Evolutionary conservation across 2,113 vertebrate genomes (phyloP).

Genomic region (Glaucomys volans): DNA sequence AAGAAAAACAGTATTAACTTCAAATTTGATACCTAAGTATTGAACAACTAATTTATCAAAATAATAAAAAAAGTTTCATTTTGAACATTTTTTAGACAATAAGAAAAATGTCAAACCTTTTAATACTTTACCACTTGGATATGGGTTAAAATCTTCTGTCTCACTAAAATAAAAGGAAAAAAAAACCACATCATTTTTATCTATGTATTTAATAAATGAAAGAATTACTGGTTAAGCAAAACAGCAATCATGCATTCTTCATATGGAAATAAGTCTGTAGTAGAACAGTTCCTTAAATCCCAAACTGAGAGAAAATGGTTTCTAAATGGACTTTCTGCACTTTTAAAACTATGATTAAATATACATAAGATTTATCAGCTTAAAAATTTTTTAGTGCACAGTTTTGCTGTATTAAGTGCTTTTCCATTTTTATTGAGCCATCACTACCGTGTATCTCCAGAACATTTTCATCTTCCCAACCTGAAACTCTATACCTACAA

Average conservation of each 20-base stretch:
- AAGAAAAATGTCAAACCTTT: conserved; percentile 65
- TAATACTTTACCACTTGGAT: background rate
- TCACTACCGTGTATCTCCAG: background rate
- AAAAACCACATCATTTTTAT: background rate
- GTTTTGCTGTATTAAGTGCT: background rate
- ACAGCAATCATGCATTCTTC: background rate
- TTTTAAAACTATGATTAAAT: background rate
- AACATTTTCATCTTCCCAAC: background rate
- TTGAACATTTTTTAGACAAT: conserved; percentile 20
- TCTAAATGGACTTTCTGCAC: background rate
- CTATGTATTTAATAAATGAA: background rate
- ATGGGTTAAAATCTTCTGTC: background rate
- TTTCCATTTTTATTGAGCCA: background rate
- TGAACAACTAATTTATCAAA: background rate
- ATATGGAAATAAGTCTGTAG: background rate
- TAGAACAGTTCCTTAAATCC: background rate
- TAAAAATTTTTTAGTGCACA: background rate
- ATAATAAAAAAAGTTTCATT: background rate
- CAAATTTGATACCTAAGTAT: background rate
- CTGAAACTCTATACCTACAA: background rate
- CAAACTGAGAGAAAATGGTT: background rate
- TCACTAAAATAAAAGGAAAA: conserved; percentile 68
- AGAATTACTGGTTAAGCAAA: conserved; percentile 5
- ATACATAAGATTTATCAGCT: background rate
- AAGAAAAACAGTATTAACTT: background rate